Evolutionary conservation across 2,113 vertebrate species (phyloP).

Genomic region (Pterocles gutturalis): DNA sequence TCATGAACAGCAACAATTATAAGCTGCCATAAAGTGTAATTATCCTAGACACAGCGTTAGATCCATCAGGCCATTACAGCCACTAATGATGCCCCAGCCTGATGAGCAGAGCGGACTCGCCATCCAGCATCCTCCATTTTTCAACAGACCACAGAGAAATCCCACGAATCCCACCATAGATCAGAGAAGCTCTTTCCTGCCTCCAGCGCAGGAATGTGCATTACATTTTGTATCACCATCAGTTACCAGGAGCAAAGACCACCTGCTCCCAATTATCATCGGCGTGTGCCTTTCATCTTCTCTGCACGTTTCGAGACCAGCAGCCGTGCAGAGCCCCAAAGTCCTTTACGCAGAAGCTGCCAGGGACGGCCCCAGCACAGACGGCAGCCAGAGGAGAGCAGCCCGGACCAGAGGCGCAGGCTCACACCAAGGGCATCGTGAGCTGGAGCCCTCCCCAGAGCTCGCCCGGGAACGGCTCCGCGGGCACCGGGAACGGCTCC

Average conservation of each 20-base stretch:
- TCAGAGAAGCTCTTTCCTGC: neutral
- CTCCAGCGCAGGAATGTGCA: rapidly evolving
- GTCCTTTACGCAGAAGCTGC: neutral
- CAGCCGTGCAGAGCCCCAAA: neutral
- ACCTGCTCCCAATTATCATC: neutral
- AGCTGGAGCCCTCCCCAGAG: neutral
- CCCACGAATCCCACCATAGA: neutral
- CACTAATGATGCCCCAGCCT: neutral
- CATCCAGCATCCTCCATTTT: neutral
- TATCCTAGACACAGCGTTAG: neutral
- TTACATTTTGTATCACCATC: neutral
- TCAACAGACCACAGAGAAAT: neutral
- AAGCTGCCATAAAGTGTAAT: neutral
- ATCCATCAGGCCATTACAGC: neutral
- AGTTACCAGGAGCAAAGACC: neutral
- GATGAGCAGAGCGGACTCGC: neutral
- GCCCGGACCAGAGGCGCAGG: rapidly evolving
- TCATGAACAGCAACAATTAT: neutral
- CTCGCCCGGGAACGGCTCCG: too few species aligned
- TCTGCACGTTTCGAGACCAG: rapidly evolving
- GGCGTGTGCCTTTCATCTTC: neutral
- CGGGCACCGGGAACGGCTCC: neutral
- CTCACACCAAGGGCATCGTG: rapidly evolving
- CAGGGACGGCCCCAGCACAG: neutral
- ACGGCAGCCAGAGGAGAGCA: neutral